These are phyloP conservation scores for Spicauda simplicius DNA, from an alignment of 2,888 invertebrate species.

Conservation along the genomic window DNA sequence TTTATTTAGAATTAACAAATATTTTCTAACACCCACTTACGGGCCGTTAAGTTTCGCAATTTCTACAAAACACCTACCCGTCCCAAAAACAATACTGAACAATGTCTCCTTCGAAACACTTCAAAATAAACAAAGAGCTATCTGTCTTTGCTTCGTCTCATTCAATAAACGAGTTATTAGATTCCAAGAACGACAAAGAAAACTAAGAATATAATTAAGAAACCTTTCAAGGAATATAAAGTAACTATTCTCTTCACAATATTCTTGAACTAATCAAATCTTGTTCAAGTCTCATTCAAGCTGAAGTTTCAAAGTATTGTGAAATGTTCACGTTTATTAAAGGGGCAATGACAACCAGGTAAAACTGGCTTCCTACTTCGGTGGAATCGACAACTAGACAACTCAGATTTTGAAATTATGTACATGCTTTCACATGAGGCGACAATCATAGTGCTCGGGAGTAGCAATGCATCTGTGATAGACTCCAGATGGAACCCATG, in stretches of 20 bases:
- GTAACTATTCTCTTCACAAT: conserved; percentile 2
- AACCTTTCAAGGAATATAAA: conserved; percentile 10
- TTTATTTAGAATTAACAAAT: background rate
- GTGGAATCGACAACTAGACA: no score
- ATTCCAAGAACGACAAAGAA: conserved; percentile 11
- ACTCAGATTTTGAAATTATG: no score
- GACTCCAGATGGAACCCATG: no score
- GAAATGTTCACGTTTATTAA: background rate
- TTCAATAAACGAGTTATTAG: conserved; percentile 9
- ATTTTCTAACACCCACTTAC: background rate
- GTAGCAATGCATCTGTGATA: no score
- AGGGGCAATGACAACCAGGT: no score
- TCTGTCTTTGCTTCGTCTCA: background rate
- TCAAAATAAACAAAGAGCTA: conserved; percentile 2
- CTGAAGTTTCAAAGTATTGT: background rate
- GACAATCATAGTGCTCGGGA: no score
- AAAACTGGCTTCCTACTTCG: no score
- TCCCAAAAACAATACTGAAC: background rate
- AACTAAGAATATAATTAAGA: conserved; percentile 14
- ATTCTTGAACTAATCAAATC: conserved; percentile 15
- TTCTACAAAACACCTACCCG: background rate
- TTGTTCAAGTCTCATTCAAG: background rate
- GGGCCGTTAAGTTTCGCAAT: background rate
- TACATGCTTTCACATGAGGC: no score
- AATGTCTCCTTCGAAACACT: background rate